A percentile compares a stretch with the other conserved stretches of the same genome.
These are phyloP conservation scores for Rhinogobius similis DNA, from an alignment of 2,113 vertebrate species.

Conservation along the genomic window DNA sequence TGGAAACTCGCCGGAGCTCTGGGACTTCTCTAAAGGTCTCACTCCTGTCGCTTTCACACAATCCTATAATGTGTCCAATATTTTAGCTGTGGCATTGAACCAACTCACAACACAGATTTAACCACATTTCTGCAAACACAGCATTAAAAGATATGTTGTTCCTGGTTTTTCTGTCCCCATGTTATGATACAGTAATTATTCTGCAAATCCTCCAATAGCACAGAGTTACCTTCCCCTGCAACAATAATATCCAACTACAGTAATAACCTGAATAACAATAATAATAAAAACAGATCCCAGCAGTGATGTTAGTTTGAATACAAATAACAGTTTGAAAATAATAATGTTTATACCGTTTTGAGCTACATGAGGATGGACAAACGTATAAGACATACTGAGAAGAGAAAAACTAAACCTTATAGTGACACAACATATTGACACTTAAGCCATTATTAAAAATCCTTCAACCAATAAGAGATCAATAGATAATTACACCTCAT, in stretches of 20 bases:
- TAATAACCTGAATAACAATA: no score
- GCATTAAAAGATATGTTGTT: background rate
- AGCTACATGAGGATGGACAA: background rate
- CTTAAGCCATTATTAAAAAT: background rate
- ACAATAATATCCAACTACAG: no score
- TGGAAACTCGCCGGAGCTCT: background rate
- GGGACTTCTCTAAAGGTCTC: background rate
- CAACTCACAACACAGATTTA: background rate
- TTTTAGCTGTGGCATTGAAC: background rate
- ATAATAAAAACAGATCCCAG: conserved; percentile 2
- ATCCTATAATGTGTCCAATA: background rate
- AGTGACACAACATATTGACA: background rate
- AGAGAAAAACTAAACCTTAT: background rate
- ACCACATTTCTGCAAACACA: background rate
- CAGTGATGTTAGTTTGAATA: conserved; percentile 16
- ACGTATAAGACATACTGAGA: background rate
- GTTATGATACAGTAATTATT: conserved; percentile 36
- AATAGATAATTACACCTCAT: background rate
- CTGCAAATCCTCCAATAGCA: conserved; percentile 16
- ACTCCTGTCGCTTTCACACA: background rate
- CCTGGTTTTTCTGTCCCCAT: conserved; percentile 11
- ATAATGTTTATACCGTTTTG: background rate
- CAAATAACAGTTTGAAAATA: conserved; percentile 7
- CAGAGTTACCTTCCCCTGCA: conserved; percentile 5
- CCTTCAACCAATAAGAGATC: background rate